Evolutionary conservation across 2,113 vertebrate species (phyloP), one percentile per base, ranked within the genome.

Genomic region (Channa maculata): DNA sequence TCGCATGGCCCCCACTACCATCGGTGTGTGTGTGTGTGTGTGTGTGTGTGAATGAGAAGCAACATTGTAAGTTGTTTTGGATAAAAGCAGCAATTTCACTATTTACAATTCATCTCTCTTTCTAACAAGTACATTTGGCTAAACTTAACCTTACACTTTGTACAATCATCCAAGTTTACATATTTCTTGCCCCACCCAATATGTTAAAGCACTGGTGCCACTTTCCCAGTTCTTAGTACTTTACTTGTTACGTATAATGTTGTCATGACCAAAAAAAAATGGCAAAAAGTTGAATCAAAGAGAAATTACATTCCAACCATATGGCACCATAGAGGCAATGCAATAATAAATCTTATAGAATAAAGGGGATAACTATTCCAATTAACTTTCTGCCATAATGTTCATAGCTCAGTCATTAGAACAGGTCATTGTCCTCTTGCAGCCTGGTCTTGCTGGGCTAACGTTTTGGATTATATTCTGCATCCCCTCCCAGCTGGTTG

Each of bases 391-490:
- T 36, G 33, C 59, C 53, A 37, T 24, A 33, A 39, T 48, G 60
- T 65, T 58, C 63, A 46, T 24, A 39, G 46, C 75, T 14, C 50
- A 15, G 8, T 59, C 52, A 39, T 64, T 61, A 44, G 61, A 52
- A 58, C 15, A 36, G 39, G 53, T 65, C 61, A 43, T 58, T 62
- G 51, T 33, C 38, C 73, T 51, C 73, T 51, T 37, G 38, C 34
- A 62, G 54, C 63, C 63, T 60, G 39, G n/a, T 71, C 60, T 36
- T 51, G 49, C 24, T 11, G n/a, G 64, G 13, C 52, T 55, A 59
- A 83, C 5, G 5, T 70, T 71, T 74, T 60, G 59, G 75, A 8
- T 65, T 36, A 12, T 34, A 38, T 39, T 61, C 61, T 53, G 41
- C 54, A 11, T 52, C 58, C 37, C 33, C 45, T 36, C 64, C 71